Conservation (phyloP, 2,888 invertebrate genomes). For the Leptodirus hochenwartii region DNA sequence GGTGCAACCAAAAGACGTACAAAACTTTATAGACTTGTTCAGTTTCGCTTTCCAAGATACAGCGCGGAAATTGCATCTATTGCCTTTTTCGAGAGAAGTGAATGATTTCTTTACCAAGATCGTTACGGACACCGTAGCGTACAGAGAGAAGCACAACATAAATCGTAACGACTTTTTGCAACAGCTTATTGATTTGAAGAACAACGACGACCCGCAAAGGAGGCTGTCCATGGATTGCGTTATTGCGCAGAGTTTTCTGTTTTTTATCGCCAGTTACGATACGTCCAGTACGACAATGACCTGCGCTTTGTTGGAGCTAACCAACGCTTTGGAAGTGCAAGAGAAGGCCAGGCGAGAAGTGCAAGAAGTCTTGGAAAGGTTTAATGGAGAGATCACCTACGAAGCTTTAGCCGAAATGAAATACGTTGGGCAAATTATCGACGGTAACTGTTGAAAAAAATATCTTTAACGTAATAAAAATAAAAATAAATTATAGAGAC, state of each 20-base stretch:
- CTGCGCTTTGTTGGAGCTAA: slow-evolving; percentile 23
- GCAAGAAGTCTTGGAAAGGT: slow-evolving; percentile 15
- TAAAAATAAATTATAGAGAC: too few species aligned
- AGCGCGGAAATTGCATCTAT: too few species aligned
- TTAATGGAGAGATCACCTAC: slow-evolving; percentile 22
- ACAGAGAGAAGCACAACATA: slow-evolving; percentile 14
- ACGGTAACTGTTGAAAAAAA: too few species aligned
- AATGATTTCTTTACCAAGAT: slow-evolving; percentile 15
- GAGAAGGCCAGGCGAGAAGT: slow-evolving; percentile 24
- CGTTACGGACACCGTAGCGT: slow-evolving; percentile 15
- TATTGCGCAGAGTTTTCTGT: slow-evolving; percentile 22
- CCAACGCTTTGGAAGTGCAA: slow-evolving; percentile 23
- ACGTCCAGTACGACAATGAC: slow-evolving; percentile 25
- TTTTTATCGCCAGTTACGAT: slow-evolving; percentile 28
- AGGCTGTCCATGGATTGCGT: slow-evolving; percentile 13
- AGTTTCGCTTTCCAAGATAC: too few species aligned
- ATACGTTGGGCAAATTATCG: slow-evolving; percentile 26
- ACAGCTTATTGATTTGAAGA: slow-evolving; percentile 18
- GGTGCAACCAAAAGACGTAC: too few species aligned
- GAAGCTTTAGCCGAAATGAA: slow-evolving; percentile 26
- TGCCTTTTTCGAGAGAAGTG: slow-evolving; percentile 11
- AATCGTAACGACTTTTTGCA: slow-evolving; percentile 23
- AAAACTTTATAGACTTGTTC: too few species aligned
- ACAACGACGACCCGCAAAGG: slow-evolving; percentile 7
- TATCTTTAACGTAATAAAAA: too few species aligned